Conservation (phyloP, 2,888 invertebrate genomes). For the Netelia melanura region DNA sequence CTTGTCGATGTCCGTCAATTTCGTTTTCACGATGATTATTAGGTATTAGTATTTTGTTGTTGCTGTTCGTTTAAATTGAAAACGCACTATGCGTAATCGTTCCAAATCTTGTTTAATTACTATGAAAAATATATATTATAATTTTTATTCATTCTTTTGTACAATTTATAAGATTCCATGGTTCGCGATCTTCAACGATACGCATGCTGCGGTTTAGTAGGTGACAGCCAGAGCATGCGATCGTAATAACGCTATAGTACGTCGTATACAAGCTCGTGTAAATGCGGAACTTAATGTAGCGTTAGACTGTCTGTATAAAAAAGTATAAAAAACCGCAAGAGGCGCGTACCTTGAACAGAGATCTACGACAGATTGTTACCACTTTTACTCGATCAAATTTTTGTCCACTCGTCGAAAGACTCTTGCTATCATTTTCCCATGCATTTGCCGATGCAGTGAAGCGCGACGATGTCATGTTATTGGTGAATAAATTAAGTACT, state of each 20-base stretch:
- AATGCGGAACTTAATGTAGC: slow-evolving; percentile 41
- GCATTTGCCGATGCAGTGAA: slow-evolving; percentile 11
- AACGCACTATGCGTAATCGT: too few relatives aligned
- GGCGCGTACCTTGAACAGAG: slow-evolving; percentile 38
- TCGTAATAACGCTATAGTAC: slow-evolving; percentile 33
- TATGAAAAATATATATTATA: too few relatives aligned
- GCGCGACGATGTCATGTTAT: not conserved
- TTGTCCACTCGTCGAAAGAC: slow-evolving; percentile 27
- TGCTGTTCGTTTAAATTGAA: too few relatives aligned
- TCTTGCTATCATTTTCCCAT: slow-evolving; percentile 18
- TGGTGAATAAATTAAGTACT: not conserved
- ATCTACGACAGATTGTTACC: slow-evolving; percentile 57
- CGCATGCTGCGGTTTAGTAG: not conserved
- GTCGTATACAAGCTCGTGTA: slow-evolving; percentile 9
- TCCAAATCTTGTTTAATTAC: too few relatives aligned
- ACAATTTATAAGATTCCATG: too few relatives aligned
- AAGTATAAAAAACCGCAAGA: slow-evolving; percentile 32
- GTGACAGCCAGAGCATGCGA: slow-evolving; percentile 30
- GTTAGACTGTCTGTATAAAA: slow-evolving; percentile 26
- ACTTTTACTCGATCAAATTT: slow-evolving; percentile 59
- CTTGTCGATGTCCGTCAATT: too few relatives aligned
- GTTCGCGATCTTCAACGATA: too few relatives aligned
- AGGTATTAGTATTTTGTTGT: too few relatives aligned
- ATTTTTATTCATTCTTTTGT: too few relatives aligned
- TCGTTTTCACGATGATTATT: too few relatives aligned